Conservation (phyloP, 2,888 invertebrate genomes). For the Piscicola geometra region DNA sequence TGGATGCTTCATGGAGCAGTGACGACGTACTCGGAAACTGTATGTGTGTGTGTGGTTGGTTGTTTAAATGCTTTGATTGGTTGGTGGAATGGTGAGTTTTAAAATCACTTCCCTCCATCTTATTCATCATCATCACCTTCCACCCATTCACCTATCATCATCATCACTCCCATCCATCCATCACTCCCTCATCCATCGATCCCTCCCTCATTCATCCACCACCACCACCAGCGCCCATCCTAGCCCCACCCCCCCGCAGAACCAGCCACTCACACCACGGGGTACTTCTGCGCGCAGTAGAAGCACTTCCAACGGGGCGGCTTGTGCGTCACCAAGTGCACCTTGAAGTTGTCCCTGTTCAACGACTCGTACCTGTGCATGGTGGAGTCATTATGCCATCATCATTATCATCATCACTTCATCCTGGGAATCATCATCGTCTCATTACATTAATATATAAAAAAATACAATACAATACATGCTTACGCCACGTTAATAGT, state of each 20-base stretch:
- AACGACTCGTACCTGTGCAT: constrained; percentile 23
- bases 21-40: constrained; percentile 40
- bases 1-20: constrained; percentile 37
- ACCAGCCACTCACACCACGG: constrained; percentile 38
- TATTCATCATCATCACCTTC: too few species aligned
- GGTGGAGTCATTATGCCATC: too few species aligned
- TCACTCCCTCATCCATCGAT: too few species aligned
- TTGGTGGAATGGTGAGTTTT: too few species aligned
- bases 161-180: too few species aligned
- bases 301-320: constrained; percentile 42
- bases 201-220: too few species aligned
- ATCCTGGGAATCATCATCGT: not conserved
- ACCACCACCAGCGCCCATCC: not conserved
- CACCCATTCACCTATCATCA: too few species aligned
- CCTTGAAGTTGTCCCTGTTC: constrained; percentile 39
- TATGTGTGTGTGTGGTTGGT: not conserved
- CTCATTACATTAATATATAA: not conserved
- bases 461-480: not conserved
- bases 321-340: constrained; percentile 39
- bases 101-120: too few species aligned
- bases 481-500: not conserved
- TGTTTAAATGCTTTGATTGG: too few species aligned
- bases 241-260: not conserved
- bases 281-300: constrained; percentile 40
- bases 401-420: not conserved